Evolutionary conservation across 2,797 vertebrate genomes (phyloP).

Genomic region (Serranus cabrilla): DNA sequence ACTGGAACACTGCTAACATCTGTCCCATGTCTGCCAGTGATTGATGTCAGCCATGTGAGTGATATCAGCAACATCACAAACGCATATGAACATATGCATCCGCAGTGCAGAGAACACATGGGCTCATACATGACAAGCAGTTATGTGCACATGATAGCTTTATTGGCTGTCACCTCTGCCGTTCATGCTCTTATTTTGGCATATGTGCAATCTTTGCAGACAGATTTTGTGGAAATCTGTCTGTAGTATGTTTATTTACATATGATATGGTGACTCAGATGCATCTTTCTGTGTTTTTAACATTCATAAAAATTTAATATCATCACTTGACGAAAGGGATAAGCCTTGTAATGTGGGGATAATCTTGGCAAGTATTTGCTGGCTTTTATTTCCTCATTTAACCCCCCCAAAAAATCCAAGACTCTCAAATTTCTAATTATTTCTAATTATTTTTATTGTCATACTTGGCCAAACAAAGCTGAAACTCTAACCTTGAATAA

Average conservation of each 20-base stretch:
- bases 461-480: constrained; percentile 35
- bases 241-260: constrained; percentile 10
- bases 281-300: background rate
- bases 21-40: constrained; percentile 61
- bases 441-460: constrained; percentile 40
- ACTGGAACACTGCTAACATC: constrained; percentile 69
- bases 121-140: constrained; percentile 34
- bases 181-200: constrained; percentile 13
- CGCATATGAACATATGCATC: constrained; percentile 49
- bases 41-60: constrained; percentile 61
- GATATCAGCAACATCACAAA: constrained; percentile 54
- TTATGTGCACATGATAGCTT: constrained; percentile 41
- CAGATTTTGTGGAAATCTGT: background rate
- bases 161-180: constrained; percentile 10
- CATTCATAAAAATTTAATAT: background rate
- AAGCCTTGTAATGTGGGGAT: background rate
- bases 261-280: background rate
- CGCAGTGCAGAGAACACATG: constrained; percentile 37
- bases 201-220: constrained; percentile 3
- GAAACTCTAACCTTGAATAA: constrained; percentile 48
- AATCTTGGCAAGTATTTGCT: background rate
- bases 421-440: constrained; percentile 46
- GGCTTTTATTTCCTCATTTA: background rate
- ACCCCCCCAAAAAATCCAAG: constrained; percentile 4
- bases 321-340: background rate